These are phyloP conservation scores for Leptosomus discolor DNA, from an alignment of 2,113 vertebrate species.

Conservation along the genomic window DNA sequence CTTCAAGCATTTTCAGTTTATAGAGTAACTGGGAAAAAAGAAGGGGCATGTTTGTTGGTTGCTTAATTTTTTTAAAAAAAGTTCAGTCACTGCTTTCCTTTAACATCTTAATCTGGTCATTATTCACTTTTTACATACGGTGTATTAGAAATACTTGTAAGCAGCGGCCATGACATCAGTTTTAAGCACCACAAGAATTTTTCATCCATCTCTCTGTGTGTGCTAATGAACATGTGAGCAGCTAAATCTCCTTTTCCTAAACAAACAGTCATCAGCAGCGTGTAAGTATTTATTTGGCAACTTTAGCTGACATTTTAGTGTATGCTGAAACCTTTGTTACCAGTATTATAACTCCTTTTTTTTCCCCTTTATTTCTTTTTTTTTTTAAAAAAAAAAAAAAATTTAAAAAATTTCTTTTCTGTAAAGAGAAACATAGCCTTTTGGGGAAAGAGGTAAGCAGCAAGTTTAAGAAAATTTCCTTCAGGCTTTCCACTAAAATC, in stretches of 20 bases:
- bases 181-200: slow-evolving; percentile 58
- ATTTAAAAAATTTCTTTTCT: no score
- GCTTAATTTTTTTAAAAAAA: slow-evolving; percentile 74
- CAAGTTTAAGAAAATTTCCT: slow-evolving; percentile 56
- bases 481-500: slow-evolving; percentile 36
- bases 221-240: slow-evolving; percentile 64
- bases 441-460: slow-evolving; percentile 32
- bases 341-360: neutral
- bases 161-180: slow-evolving; percentile 45
- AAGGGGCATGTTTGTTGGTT: neutral
- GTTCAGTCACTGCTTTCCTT: slow-evolving; percentile 82
- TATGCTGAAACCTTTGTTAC: slow-evolving; percentile 67
- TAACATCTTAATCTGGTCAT: slow-evolving; percentile 76
- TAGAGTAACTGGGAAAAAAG: neutral
- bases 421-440: slow-evolving; percentile 18
- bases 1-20: slow-evolving; percentile 66
- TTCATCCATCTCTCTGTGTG: slow-evolving; percentile 49
- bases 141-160: slow-evolving; percentile 53
- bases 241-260: slow-evolving; percentile 55
- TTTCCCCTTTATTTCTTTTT: no score
- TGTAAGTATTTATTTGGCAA: slow-evolving; percentile 72
- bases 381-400: no score
- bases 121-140: slow-evolving; percentile 51
- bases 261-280: slow-evolving; percentile 51
- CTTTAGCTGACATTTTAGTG: slow-evolving; percentile 71